These are phyloP conservation scores for Harpalus rufipes DNA, from an alignment of 2,888 invertebrate genomes.

Conservation along the genomic window DNA sequence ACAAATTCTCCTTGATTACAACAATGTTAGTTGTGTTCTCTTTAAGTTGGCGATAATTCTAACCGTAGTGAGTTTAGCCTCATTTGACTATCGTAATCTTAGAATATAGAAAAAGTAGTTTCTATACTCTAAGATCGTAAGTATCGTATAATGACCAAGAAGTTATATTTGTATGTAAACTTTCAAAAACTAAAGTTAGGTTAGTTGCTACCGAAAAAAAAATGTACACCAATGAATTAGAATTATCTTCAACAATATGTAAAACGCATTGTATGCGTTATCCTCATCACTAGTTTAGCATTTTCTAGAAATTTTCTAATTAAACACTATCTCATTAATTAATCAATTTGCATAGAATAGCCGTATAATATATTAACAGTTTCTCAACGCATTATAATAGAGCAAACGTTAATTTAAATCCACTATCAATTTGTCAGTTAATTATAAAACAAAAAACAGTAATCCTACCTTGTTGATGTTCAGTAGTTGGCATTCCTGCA, in stretches of 20 bases:
- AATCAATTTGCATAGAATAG: constrained; percentile 44
- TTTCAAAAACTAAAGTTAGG: too few relatives aligned
- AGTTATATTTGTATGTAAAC: too few relatives aligned
- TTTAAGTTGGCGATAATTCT: too few relatives aligned
- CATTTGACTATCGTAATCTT: too few relatives aligned
- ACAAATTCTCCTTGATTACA: background rate
- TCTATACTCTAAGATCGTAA: too few relatives aligned
- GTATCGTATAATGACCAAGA: too few relatives aligned
- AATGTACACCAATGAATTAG: too few relatives aligned
- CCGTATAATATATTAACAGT: constrained; percentile 25
- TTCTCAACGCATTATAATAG: constrained; percentile 15
- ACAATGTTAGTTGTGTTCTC: background rate
- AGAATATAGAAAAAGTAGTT: too few relatives aligned
- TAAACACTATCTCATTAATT: constrained; percentile 35
- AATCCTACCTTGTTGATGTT: background rate
- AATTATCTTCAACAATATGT: background rate
- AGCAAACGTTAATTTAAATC: constrained; percentile 3
- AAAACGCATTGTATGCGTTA: background rate
- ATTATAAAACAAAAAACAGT: background rate
- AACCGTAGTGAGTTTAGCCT: too few relatives aligned
- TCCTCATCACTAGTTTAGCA: background rate
- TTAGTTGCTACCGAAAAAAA: too few relatives aligned
- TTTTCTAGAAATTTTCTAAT: constrained; percentile 29
- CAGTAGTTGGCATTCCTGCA: background rate
- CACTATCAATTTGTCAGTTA: background rate